Evolutionary conservation across 2,797 vertebrate species (phyloP).

Genomic region (Clangula hyemalis): DNA sequence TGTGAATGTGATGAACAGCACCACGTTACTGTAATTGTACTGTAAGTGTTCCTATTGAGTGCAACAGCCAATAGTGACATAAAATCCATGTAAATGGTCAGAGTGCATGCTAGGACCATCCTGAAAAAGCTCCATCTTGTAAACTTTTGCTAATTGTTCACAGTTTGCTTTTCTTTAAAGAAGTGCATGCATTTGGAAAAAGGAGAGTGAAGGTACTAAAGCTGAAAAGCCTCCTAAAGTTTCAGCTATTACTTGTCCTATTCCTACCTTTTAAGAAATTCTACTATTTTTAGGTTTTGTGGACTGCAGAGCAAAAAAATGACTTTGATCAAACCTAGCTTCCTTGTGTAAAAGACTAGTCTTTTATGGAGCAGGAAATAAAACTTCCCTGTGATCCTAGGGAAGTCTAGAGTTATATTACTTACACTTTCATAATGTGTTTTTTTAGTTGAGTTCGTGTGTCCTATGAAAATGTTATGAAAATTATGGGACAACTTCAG

Average conservation of each 20-base stretch:
- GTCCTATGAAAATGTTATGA: background rate
- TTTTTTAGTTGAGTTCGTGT: background rate
- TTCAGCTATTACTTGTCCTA: background rate
- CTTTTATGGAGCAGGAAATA: background rate
- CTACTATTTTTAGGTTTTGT: background rate
- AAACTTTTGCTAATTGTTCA: background rate
- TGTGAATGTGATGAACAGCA: background rate
- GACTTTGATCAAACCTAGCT: background rate
- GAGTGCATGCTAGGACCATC: background rate
- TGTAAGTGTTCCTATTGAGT: background rate
- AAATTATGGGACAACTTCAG: background rate
- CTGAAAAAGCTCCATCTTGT: background rate
- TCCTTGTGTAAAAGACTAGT: background rate
- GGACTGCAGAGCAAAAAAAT: background rate
- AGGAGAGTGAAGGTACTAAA: background rate
- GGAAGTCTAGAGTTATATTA: background rate
- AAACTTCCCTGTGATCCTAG: background rate
- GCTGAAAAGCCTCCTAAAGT: background rate
- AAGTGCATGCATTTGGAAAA: background rate
- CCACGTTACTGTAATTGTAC: background rate
- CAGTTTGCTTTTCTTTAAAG: background rate
- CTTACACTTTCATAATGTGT: background rate
- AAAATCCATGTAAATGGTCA: conserved; percentile 7
- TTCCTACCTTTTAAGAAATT: background rate
- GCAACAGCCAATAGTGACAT: background rate